These are phyloP conservation scores for Papilio aristodemus DNA, from an alignment of 1,140 invertebrate genomes.

Conservation along the genomic window DNA sequence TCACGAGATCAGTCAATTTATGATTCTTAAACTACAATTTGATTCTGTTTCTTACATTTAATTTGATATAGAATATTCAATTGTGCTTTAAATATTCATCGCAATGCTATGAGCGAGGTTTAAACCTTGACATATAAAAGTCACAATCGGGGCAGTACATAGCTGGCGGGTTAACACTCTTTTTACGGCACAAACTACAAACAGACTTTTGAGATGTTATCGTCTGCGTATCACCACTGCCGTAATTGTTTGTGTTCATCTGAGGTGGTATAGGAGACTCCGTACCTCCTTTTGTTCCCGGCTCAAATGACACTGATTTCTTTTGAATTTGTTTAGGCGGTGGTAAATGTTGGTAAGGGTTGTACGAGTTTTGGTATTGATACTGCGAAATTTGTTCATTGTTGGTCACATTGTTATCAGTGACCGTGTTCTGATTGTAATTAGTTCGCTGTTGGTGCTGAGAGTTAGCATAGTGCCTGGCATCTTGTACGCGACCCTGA, in stretches of 20 bases:
- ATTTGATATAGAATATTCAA: constrained; percentile 32
- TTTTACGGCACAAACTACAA: constrained; percentile 93
- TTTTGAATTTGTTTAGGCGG: constrained; percentile 81
- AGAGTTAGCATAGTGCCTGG: constrained; percentile 58
- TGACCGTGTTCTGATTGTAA: constrained; percentile 49
- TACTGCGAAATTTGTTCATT: constrained; percentile 49
- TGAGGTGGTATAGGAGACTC: constrained; percentile 80
- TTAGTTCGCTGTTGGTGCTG: constrained; percentile 53
- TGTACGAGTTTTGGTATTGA: constrained; percentile 78
- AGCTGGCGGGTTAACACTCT: constrained; percentile 86
- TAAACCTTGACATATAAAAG: constrained; percentile 94
- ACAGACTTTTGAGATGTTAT: constrained; percentile 76
- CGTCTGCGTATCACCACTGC: constrained; percentile 40
- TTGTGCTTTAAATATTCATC: constrained; percentile 25
- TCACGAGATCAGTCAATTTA: constrained; percentile 35
- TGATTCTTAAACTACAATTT: constrained; percentile 32
- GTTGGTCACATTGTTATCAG: constrained; percentile 40
- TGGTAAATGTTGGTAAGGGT: constrained; percentile 81
- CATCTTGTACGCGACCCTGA: constrained; percentile 45
- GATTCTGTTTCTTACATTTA: constrained; percentile 22
- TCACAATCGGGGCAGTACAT: constrained; percentile 94
- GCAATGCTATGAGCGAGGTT: constrained; percentile 77
- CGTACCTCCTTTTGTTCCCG: constrained; percentile 82
- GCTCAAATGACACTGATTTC: constrained; percentile 85
- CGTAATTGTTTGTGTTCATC: constrained; percentile 63